phyloP scores from a whole-genome alignment of 2,888 invertebrate genomes.

The Eilema griseolum region DNA sequence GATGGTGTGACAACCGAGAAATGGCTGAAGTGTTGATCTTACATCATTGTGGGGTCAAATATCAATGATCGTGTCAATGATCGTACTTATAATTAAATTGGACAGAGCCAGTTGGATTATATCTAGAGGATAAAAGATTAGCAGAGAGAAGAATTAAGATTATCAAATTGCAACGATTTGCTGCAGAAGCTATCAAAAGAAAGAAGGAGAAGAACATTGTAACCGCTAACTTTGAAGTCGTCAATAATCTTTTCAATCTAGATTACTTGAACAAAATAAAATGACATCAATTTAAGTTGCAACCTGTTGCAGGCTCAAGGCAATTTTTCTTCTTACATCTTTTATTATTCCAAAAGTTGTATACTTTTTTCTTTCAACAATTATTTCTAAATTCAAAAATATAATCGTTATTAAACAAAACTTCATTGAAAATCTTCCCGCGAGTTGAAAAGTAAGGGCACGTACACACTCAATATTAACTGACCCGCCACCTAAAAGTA shows the following conservation, averaged over 20 bases:
- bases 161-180: too few species aligned
- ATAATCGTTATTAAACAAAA: neutral
- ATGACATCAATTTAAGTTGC: neutral
- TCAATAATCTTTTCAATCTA: too few species aligned
- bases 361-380: neutral
- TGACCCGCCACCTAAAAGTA: slow-evolving; percentile 45
- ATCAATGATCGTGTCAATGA: too few species aligned
- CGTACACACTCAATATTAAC: slow-evolving; percentile 44
- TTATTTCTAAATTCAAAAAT: neutral
- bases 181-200: too few species aligned
- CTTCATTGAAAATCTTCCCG: slow-evolving; percentile 19
- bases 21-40: neutral
- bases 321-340: neutral
- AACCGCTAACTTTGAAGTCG: too few species aligned
- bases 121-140: neutral
- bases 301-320: neutral
- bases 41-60: neutral
- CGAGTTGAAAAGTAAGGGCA: slow-evolving; percentile 27
- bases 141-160: too few species aligned
- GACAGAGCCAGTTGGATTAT: neutral
- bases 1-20: neutral
- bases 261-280: neutral
- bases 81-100: too few species aligned
- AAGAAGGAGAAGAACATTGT: too few species aligned
- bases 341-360: neutral